phyloP scores from a whole-genome alignment of 2,113 vertebrate genomes.

The Peromyscus leucopus region DNA sequence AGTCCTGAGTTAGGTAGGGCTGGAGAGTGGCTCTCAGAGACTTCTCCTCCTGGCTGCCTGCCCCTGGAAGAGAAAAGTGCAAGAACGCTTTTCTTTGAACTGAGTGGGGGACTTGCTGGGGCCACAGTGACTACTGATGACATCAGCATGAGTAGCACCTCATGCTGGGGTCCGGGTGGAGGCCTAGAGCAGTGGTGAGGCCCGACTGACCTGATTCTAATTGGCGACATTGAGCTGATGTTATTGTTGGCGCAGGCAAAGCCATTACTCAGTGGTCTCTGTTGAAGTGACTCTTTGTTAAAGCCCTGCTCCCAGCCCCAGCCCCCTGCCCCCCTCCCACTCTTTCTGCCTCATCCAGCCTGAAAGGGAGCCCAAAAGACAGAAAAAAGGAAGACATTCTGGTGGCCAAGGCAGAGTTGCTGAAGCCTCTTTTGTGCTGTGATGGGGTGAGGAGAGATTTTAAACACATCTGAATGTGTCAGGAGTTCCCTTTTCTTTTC shows the following conservation, averaged over 20 bases:
- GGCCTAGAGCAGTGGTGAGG: conserved; percentile 75
- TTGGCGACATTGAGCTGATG: conserved; percentile 92
- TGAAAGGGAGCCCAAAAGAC: conserved; percentile 78
- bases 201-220: conserved; percentile 88
- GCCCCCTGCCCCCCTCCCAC: conserved; percentile 77
- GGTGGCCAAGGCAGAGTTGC: conserved; percentile 67
- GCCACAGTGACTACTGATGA: conserved; percentile 76
- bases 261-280: conserved; percentile 91
- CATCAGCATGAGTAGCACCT: conserved; percentile 78
- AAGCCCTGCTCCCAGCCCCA: conserved; percentile 84
- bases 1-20: neutral
- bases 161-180: conserved; percentile 81
- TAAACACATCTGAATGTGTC: conserved; percentile 49
- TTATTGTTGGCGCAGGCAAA: conserved; percentile 91
- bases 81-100: conserved; percentile 78
- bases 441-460: neutral
- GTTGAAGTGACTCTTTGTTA: conserved; percentile 92
- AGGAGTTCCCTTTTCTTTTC: neutral
- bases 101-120: conserved; percentile 74
- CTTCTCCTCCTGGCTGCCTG: conserved; percentile 2
- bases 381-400: conserved; percentile 77
- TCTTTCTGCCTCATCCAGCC: conserved; percentile 77
- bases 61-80: conserved; percentile 17
- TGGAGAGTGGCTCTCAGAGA: neutral
- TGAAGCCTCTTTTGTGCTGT: conserved; percentile 73